Conservation (phyloP, 2,888 invertebrate genomes). For the Drosophila parthenogenetica region DNA sequence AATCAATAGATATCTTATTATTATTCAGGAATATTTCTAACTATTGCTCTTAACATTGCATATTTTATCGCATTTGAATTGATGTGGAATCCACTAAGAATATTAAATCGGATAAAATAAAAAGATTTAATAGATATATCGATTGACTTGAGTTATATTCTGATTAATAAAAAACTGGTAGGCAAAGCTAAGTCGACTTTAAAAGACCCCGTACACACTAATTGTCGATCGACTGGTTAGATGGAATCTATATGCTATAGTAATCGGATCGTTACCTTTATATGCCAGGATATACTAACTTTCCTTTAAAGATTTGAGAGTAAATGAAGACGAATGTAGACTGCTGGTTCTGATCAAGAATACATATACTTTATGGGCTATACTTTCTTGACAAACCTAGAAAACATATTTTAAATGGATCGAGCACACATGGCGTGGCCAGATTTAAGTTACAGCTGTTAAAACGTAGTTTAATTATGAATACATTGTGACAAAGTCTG, state of each 20-base stretch:
- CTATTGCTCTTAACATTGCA: background rate
- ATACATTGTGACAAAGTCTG: slow-evolving; percentile 57
- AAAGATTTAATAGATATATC: background rate
- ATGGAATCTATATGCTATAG: too few relatives aligned
- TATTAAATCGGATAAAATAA: background rate
- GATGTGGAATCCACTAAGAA: background rate
- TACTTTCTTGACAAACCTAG: background rate
- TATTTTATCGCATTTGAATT: background rate
- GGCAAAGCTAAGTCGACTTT: background rate
- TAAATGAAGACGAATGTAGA: too few relatives aligned
- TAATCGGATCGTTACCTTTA: too few relatives aligned
- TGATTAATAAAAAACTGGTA: too few relatives aligned
- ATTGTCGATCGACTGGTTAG: too few relatives aligned
- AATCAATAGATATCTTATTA: background rate
- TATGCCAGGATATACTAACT: too few relatives aligned
- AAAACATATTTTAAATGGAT: slow-evolving; percentile 2
- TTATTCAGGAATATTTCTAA: slow-evolving; percentile 4
- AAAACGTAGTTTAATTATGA: slow-evolving; percentile 30
- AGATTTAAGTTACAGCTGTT: slow-evolving; percentile 13
- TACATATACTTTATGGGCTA: too few relatives aligned
- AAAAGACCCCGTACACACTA: background rate
- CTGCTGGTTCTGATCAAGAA: too few relatives aligned
- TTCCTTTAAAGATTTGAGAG: too few relatives aligned
- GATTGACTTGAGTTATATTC: background rate
- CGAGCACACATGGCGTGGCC: slow-evolving; percentile 4